A percentile compares a stretch with the other conserved stretches of the same genome.
These are phyloP conservation scores for Apteryx mantelli DNA, from an alignment of 2,113 vertebrate genomes.

Conservation along the genomic window DNA sequence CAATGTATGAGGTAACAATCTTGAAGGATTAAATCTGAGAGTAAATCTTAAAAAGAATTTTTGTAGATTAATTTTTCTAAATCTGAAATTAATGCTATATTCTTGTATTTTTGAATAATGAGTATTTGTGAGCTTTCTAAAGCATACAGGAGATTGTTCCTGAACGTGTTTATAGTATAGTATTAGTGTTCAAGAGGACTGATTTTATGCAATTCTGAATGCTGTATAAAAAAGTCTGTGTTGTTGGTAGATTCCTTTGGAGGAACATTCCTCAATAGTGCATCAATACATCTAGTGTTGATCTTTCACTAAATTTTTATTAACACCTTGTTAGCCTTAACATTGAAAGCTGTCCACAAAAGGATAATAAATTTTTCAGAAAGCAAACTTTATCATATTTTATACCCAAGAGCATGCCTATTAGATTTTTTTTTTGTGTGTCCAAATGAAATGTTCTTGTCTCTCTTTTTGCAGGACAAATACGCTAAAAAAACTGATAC, in stretches of 20 bases:
- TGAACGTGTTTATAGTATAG: not conserved
- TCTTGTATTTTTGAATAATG: not conserved
- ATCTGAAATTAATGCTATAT: not conserved
- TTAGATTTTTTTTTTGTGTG: not conserved
- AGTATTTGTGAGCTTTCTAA: not conserved
- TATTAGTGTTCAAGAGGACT: not conserved
- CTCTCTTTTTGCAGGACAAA: not conserved
- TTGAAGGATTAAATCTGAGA: not conserved
- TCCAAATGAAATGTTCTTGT: slow-evolving; percentile 1
- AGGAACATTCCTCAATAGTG: slow-evolving; percentile 60
- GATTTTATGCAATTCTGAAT: not conserved
- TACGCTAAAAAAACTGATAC: not conserved
- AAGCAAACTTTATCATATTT: slow-evolving; percentile 54
- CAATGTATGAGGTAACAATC: not conserved
- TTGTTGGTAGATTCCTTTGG: slow-evolving; percentile 42
- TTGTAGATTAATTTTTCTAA: not conserved
- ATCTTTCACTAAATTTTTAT: slow-evolving; percentile 77
- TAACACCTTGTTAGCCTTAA: slow-evolving; percentile 79
- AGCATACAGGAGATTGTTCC: not conserved
- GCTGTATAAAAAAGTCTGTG: not conserved
- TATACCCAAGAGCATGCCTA: slow-evolving; percentile 5
- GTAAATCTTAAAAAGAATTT: not conserved
- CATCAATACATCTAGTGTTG: slow-evolving; percentile 47
- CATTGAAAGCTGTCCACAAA: slow-evolving; percentile 77
- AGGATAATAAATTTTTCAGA: slow-evolving; percentile 67